Conservation (phyloP, 2,113 vertebrate species). For the Lasiurus borealis region DNA sequence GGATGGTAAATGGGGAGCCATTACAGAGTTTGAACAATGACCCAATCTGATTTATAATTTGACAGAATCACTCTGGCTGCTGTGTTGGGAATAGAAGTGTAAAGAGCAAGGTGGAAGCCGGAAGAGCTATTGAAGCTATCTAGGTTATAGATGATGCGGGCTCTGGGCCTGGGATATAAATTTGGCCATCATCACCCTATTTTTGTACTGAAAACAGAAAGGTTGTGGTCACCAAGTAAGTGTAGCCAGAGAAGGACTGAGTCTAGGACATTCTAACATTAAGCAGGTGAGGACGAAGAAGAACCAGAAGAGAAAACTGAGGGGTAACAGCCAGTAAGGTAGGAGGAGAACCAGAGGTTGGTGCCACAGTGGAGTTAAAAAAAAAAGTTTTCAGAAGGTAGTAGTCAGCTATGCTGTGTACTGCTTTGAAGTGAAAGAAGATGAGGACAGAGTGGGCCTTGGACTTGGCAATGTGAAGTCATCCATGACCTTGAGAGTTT, state of each 20-base stretch:
- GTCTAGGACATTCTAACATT: neutral
- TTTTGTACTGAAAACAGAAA: neutral
- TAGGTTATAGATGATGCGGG: neutral
- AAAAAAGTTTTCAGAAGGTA: neutral
- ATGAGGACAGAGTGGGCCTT: neutral
- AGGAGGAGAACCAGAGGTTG: neutral
- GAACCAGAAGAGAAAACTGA: neutral
- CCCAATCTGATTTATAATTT: neutral
- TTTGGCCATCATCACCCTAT: neutral
- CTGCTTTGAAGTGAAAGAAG: neutral
- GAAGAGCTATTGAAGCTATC: neutral
- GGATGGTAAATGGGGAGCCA: neutral
- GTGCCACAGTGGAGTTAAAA: neutral
- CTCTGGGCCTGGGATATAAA: neutral
- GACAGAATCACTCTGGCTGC: neutral
- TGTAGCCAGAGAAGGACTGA: neutral
- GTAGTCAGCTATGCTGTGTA: neutral
- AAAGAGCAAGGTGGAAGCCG: neutral
- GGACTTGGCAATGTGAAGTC: neutral
- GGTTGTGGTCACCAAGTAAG: neutral
- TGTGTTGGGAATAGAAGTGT: neutral
- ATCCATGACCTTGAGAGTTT: neutral
- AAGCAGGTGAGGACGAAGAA: conserved; percentile 8
- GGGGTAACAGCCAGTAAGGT: neutral
- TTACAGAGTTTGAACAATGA: neutral